These are phyloP conservation scores for Porites evermanni DNA, from an alignment of 92 coral and sea anemone species.

Conservation along the genomic window DNA sequence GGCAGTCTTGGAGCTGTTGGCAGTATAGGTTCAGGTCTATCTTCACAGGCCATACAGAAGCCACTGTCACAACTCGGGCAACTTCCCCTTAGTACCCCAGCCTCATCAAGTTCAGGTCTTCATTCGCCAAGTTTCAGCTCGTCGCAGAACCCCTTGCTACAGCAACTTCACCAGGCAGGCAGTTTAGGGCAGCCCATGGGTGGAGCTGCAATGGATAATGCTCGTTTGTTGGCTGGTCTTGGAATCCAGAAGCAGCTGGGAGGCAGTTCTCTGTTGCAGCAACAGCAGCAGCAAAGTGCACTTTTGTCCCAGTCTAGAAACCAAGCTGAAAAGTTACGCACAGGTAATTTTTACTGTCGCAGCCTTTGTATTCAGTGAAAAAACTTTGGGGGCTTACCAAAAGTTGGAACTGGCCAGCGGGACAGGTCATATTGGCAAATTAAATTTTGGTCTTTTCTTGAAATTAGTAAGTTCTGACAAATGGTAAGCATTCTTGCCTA, in stretches of 20 bases:
- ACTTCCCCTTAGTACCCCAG: constrained; percentile 68
- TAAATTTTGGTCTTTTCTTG: no score
- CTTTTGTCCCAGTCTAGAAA: constrained; percentile 46
- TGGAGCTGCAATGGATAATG: constrained; percentile 71
- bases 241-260: constrained; percentile 78
- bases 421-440: no score
- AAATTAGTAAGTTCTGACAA: no score
- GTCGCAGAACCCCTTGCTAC: constrained; percentile 84
- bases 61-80: constrained; percentile 87
- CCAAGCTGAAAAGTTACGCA: constrained; percentile 87
- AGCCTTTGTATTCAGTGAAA: no score
- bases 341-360: constrained; percentile 44
- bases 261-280: constrained; percentile 77
- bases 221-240: constrained; percentile 75
- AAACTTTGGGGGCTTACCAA: no score
- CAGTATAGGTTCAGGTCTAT: constrained; percentile 84
- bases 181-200: constrained; percentile 77
- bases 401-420: no score
- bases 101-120: constrained; percentile 68
- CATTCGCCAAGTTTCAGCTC: constrained; percentile 82
- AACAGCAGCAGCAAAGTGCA: constrained; percentile 54
- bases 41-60: constrained; percentile 83
- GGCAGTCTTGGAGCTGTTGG: constrained; percentile 88
- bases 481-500: no score
- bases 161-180: constrained; percentile 88